Percentiles rank a stretch among this genome's conserved stretches.
phyloP scores from a whole-genome alignment of 2,797 vertebrate species.

The Notolepis coatsorum region DNA sequence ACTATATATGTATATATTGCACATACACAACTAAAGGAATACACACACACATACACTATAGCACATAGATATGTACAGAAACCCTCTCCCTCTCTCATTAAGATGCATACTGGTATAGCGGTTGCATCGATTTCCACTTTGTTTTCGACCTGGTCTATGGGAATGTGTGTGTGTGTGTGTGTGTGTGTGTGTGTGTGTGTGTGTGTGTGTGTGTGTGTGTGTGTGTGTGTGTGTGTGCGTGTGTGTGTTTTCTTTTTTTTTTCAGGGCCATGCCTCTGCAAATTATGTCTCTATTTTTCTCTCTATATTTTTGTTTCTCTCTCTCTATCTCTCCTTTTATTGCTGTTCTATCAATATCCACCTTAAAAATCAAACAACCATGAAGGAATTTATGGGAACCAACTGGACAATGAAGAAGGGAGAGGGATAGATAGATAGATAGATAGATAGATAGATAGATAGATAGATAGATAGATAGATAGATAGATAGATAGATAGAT shows the following conservation, averaged over 20 bases:
- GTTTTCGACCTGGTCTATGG: slow-evolving; percentile 66
- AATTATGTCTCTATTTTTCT: slow-evolving; percentile 6
- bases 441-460: slow-evolving; percentile 42
- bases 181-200: slow-evolving; percentile 41
- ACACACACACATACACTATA: too few relatives aligned
- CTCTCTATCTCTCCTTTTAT: slow-evolving; percentile 38
- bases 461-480: too few relatives aligned
- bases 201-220: slow-evolving; percentile 30
- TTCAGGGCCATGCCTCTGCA: too few relatives aligned
- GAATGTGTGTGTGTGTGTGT: not conserved
- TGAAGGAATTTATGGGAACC: slow-evolving; percentile 57
- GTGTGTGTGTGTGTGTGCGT: not conserved
- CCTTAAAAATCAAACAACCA: slow-evolving; percentile 34
- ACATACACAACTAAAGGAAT: too few relatives aligned
- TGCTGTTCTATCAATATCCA: too few relatives aligned
- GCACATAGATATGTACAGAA: too few relatives aligned
- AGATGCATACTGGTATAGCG: slow-evolving; percentile 72
- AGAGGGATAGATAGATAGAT: slow-evolving; percentile 16
- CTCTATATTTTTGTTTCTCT: slow-evolving; percentile 32
- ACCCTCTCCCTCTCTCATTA: slow-evolving; percentile 70
- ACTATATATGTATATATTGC: too few relatives aligned
- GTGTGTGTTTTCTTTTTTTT: slow-evolving; percentile 10
- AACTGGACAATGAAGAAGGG: slow-evolving; percentile 38
- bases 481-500: too few relatives aligned
- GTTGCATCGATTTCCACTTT: slow-evolving; percentile 75